Conservation (phyloP, 2,797 vertebrate genomes). For the Alosa sapidissima region DNA sequence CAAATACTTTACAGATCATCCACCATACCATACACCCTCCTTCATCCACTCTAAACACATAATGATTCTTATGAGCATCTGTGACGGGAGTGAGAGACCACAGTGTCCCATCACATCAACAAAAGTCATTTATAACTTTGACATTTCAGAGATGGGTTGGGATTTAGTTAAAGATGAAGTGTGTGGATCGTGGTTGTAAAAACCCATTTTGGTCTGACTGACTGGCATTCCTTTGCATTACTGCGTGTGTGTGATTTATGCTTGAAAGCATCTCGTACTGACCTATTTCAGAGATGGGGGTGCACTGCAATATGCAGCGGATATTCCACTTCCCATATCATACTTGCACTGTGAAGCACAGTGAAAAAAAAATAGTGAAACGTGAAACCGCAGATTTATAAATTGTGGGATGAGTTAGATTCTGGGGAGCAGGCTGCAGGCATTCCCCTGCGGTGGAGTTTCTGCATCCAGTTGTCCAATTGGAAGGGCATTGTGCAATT, state of each 20-base stretch:
- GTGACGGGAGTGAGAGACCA: neutral
- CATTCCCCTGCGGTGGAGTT: neutral
- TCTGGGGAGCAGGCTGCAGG: neutral
- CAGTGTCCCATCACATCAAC: neutral
- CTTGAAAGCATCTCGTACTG: neutral
- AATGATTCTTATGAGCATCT: neutral
- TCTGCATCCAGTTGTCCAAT: neutral
- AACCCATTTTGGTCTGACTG: neutral
- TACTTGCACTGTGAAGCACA: neutral
- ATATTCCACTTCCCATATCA: neutral
- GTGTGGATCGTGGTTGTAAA: neutral
- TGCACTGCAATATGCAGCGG: neutral
- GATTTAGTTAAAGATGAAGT: neutral
- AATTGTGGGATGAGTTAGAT: neutral
- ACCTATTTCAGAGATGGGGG: neutral
- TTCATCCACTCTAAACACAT: no score
- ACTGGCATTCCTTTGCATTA: slow-evolving; percentile 1
- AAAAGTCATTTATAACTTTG: neutral
- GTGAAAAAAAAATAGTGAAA: neutral
- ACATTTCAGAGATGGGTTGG: neutral
- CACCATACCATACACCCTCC: neutral
- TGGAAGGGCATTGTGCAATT: neutral
- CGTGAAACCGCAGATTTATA: slow-evolving; percentile 5
- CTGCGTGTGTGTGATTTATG: neutral
- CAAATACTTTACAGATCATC: no score